Base-by-base conservation (phyloP, 2,797 vertebrate genomes). In the Leucoraja ocellata region DNA sequence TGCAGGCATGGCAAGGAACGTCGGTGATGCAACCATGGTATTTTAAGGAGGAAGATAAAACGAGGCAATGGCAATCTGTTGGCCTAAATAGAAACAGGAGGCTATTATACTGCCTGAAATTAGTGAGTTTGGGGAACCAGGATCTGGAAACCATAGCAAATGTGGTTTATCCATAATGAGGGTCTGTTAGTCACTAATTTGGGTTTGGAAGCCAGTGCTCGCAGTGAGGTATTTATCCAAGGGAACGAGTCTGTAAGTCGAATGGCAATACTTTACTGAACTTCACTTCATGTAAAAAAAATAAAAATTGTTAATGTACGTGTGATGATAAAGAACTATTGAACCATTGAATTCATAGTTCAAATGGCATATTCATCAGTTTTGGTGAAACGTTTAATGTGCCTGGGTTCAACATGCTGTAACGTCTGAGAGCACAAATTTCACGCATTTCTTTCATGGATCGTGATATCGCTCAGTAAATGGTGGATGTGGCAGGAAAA, bases 21-120 rank as follows among this genome's bases (percentile, higher is more conserved):
- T 68, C 68, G 61, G 63, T 88, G 84, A 68, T 88, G 84, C 61
- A 68, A 88, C 61, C 65, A 36, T 32, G 18, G 84, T 88, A 54
- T 88, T 88, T 32, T 68, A 88, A 88, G 61, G 18, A 88, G 84
- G 61, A 88, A 88, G 84, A 88, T 21, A 63, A 65, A 88, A 88
- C 36, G 84, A 88, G 68, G n/a, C 28, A 88, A 88, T 74, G 71
- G 71, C 68, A 88, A 88, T 88, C 84, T 68, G n/a, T 88, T 68
- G 7, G 65, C n/a, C 63, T 68, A 88, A 88, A 88, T 88, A 65
- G 61, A 65, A 88, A 65, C 58, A 65, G 61, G 58, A 65, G 61
- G 28, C 84, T 32, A 65, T 65, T 88, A 68, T 68, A 88, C n/a
- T 68, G 14, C 68, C 25, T 10, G 28, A 88, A 88, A 68, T 88